These are phyloP conservation scores for Drosophila truncata DNA, from an alignment of 1,140 invertebrate species.

Conservation along the genomic window DNA sequence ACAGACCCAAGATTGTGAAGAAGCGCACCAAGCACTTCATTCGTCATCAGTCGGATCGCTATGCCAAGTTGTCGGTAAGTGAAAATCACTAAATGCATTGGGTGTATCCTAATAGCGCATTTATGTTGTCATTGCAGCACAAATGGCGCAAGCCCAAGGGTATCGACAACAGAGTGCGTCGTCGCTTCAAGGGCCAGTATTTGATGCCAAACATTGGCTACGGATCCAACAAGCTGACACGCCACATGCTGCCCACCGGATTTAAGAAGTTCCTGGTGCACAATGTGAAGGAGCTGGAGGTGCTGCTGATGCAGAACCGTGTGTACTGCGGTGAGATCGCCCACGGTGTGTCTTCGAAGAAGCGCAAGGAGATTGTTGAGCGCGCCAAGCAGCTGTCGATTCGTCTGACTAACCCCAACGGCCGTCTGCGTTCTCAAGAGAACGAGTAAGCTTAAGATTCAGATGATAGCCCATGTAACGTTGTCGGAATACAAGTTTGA, in stretches of 20 bases:
- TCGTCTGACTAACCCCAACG: constrained; percentile 97
- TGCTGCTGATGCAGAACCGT: constrained; percentile 99
- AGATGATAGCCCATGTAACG: constrained; percentile 56
- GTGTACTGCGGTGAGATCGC: constrained; percentile 99
- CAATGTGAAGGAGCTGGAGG: constrained; percentile 94
- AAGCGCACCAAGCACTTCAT: constrained; percentile 99
- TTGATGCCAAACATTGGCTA: constrained; percentile 99
- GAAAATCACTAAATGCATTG: neutral
- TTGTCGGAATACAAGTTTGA: constrained; percentile 70
- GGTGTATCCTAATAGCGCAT: neutral
- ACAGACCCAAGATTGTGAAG: constrained; percentile 96
- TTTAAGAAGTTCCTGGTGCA: constrained; percentile 94
- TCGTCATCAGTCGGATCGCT: constrained; percentile 98
- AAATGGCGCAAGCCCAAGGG: constrained; percentile 90
- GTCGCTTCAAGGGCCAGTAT: constrained; percentile 99
- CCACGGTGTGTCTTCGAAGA: constrained; percentile 98
- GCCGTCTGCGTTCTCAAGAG: constrained; percentile 98
- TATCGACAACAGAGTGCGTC: constrained; percentile 99
- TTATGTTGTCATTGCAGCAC: constrained; percentile 74
- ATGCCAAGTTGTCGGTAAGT: constrained; percentile 96
- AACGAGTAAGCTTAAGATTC: constrained; percentile 93
- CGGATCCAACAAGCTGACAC: constrained; percentile 96
- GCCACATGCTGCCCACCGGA: constrained; percentile 98
- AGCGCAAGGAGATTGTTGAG: constrained; percentile 97
- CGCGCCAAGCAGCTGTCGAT: constrained; percentile 98